Percentiles rank a stretch among this genome's conserved stretches.
Conservation (phyloP, 2,797 vertebrate species). For the Leptodactylus fallax region DNA sequence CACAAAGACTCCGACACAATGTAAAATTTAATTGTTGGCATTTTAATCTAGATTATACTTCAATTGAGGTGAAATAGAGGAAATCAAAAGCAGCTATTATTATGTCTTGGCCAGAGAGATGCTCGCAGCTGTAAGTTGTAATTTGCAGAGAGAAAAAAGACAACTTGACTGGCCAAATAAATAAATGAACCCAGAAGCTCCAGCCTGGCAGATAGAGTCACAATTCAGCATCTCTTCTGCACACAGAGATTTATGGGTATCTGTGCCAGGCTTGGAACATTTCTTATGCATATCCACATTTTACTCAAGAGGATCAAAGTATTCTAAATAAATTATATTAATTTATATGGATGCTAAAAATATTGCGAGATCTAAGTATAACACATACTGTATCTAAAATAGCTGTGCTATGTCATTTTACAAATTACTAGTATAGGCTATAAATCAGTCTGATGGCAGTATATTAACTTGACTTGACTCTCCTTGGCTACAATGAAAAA, state of each 20-base stretch:
- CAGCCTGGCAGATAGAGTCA: slow-evolving; percentile 26
- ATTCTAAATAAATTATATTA: background rate
- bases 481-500: too few relatives aligned
- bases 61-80: background rate
- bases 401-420: background rate
- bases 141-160: slow-evolving; percentile 7
- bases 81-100: slow-evolving; percentile 32
- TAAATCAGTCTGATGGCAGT: too few relatives aligned
- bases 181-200: slow-evolving; percentile 31
- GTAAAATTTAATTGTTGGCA: background rate
- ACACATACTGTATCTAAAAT: background rate
- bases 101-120: background rate
- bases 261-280: slow-evolving; percentile 31
- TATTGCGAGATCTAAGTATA: background rate
- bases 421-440: background rate
- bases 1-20: background rate
- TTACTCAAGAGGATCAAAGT: background rate
- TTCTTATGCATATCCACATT: background rate
- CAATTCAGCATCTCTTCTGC: slow-evolving; percentile 42
- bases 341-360: background rate
- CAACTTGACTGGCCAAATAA: slow-evolving; percentile 30
- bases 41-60: slow-evolving; percentile 15
- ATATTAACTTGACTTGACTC: too few relatives aligned
- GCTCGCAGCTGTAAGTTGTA: slow-evolving; percentile 41
- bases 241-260: slow-evolving; percentile 28